phyloP scores from a whole-genome alignment of 1,140 invertebrate species.

The Mya arenaria region DNA sequence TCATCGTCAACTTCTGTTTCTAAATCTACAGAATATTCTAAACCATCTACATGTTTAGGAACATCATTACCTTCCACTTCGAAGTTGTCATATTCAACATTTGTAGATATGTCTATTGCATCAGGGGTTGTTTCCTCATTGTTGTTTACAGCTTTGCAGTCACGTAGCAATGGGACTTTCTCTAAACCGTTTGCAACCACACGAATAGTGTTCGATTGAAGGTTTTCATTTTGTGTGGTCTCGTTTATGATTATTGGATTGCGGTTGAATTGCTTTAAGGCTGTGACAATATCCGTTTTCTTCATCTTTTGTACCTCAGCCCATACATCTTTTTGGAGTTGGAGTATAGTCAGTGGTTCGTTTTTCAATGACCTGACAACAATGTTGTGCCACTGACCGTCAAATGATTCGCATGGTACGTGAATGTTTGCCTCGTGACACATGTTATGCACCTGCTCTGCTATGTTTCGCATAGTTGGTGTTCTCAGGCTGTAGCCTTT shows the following conservation, averaged over 20 bases:
- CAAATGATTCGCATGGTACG: neutral
- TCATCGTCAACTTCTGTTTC: neutral
- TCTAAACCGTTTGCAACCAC: neutral
- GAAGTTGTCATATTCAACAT: neutral
- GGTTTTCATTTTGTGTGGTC: neutral
- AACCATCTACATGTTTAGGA: neutral
- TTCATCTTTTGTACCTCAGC: neutral
- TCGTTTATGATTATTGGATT: neutral
- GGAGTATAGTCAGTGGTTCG: neutral
- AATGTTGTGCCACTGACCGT: slow-evolving; percentile 27
- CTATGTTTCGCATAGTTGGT: neutral
- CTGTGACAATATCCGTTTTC: neutral
- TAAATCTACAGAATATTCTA: neutral
- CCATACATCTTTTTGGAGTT: neutral
- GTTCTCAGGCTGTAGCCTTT: slow-evolving; percentile 45
- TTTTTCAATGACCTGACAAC: neutral
- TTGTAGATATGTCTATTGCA: neutral
- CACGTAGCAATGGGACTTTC: neutral
- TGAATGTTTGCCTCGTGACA: neutral
- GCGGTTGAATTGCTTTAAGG: neutral
- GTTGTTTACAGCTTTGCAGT: neutral
- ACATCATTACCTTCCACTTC: neutral
- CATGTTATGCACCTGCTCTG: neutral
- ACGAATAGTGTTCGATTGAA: neutral
- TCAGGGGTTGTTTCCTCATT: neutral